These are phyloP conservation scores for Stenodema calcarata DNA, from an alignment of 2,888 invertebrate genomes.

Conservation along the genomic window DNA sequence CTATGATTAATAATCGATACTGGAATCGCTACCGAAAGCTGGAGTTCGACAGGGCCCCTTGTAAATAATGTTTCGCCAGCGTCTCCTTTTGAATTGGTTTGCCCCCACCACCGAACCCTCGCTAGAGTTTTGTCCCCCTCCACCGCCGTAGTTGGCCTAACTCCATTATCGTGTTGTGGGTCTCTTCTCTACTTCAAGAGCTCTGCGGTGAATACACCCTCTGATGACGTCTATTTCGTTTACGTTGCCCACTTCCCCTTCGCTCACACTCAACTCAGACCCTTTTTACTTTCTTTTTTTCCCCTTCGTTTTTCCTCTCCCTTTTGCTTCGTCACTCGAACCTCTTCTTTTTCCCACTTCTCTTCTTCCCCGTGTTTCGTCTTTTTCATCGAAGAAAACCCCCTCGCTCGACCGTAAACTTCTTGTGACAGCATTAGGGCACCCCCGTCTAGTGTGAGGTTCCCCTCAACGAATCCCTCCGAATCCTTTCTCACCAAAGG, in stretches of 20 bases:
- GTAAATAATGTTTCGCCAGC: slow-evolving; percentile 29
- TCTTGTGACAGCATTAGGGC: not conserved
- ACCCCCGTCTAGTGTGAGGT: not conserved
- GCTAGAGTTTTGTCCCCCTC: not conserved
- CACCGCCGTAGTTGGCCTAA: slow-evolving; percentile 38
- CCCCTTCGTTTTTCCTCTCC: not conserved
- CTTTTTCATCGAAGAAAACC: not conserved
- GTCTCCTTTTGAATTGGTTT: slow-evolving; percentile 42
- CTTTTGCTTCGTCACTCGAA: not conserved
- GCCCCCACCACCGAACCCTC: not conserved
- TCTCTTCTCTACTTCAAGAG: slow-evolving; percentile 4
- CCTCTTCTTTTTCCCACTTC: not conserved
- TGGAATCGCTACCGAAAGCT: not conserved
- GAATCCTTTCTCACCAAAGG: not conserved
- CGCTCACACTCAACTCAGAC: not conserved
- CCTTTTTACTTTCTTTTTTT: not conserved
- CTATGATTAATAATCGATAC: not conserved
- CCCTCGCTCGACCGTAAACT: not conserved
- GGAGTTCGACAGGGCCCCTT: not conserved
- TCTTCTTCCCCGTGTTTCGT: not conserved
- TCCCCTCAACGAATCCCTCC: not conserved
- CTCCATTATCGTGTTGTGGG: slow-evolving; percentile 39
- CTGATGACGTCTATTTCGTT: slow-evolving; percentile 37
- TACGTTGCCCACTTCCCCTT: not conserved
- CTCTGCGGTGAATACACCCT: slow-evolving; percentile 35